Base-by-base conservation (phyloP, 2,113 vertebrate species). In the Pelecanoides urinatrix region DNA sequence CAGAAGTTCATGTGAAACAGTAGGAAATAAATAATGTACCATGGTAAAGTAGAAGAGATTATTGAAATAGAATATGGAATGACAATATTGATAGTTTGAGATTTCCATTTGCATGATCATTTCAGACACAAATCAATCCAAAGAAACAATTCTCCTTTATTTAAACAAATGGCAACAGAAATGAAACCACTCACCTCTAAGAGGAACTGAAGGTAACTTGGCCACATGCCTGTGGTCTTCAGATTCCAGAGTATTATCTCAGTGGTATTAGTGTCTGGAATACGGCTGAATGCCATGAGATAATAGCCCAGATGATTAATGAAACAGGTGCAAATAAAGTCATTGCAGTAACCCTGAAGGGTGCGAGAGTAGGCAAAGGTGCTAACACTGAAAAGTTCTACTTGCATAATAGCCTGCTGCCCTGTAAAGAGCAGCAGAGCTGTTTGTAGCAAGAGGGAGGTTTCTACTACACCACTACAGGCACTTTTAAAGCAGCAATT, bases 221-320 rank as follows among this genome's bases (percentile, higher is more conserved):
- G 92, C 95, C 56, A 97, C 52, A 74, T 97, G 96, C 72, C 98
- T 97, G 85, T 97, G 97, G n/a, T 98, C 98, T 95, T 98, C 97
- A 25, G 97, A 97, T 84, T 98, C 94, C 80, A 97, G 72, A 96
- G 86, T 74, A 96, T 86, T 74, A 98, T 97, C 76, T 97, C 97
- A 36, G 98, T 97, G 86, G 95, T 94, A 47, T 84, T 80, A 21
- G 50, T 97, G 36, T 83, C 85, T 68, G 72, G 63, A 30, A 97
- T 87, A 47, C 47, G 32, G 80, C 98, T 97, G 85, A 98, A 97
- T 77, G 96, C 97, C 34, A 95, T 26, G 4, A 94, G 81, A 29
- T 97, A 96, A 66, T 82, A 97, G 47, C 96, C 96, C 10, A 65
- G 85, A 30, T 38, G 75, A 89, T 97, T 97, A 53, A 98, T 90